Evolutionary conservation across 2,113 vertebrate genomes (phyloP), one percentile per base, ranked within the genome.

Genomic region (Hippocampus comes): DNA sequence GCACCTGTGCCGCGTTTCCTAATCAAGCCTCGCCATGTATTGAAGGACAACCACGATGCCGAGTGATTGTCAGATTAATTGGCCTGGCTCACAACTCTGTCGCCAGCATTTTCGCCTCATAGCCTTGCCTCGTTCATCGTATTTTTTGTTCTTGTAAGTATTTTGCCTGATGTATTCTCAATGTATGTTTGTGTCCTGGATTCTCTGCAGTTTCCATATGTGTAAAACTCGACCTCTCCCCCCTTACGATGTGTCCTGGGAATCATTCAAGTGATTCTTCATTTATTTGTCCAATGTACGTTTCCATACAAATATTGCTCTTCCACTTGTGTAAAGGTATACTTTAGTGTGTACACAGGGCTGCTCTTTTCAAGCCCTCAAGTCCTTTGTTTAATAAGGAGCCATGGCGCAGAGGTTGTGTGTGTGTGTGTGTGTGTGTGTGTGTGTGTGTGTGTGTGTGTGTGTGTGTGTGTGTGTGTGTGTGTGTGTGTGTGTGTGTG

Each of bases 371-470:
- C 67, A 41, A 18, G 38, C 56, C 48, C 38, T n/a, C 25, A 41
- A 63, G 12, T 63, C 63, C 63, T 74, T 79, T 81, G 73, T 82
- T 72, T 78, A 80, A 78, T 67, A 61, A 76, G 78, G 72, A 81
- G 76, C 67, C 10, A 18, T 25, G 57, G 56, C 64, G 61, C 38
- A 64, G 57, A 38, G 46, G 9, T 15, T 51, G 71, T 34, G 64
- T 57, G 69, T 4, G 30, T 60, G 70, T 51, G 68, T 61, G 68
- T 70, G 67, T 57, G 73, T 67, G 30, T 34, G 30, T 4, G 30
- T 34, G 30, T 34, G 30, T 30, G 30, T 30, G 30, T 30, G 30
- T 30, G 30, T 30, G 30, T 30, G 75, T 73, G 46, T 69, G 61
- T 69, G 68, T 70, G 30, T 42, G 59, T 59, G 70, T 51, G 68